Evolutionary conservation across 2,888 invertebrate genomes (phyloP), one percentile per base, ranked within the genome.

Genomic region (Polydrusus pterygomalis): DNA sequence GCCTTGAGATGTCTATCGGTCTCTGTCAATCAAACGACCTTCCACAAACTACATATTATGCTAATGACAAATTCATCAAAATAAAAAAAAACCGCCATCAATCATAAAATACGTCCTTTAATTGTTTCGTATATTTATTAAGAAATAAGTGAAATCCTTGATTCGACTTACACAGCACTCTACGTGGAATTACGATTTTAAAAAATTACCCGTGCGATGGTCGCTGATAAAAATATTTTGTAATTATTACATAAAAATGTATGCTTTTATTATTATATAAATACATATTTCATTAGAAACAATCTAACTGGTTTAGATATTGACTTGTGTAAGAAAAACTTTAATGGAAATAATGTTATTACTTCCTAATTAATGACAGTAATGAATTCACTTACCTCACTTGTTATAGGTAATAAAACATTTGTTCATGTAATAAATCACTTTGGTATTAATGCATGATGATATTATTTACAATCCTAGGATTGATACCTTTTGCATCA

Each of bases 1-100:
- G 49, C 71, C 75, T 75, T 71, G 67, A 75, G 40, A 71, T 71
- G 71, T 71, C 75, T 75, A 75, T 70, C 70, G 70, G 45, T 64
- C 58, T 71, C 71, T 71, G 75, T 75, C 75, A 75, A 75, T 65
- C 68, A 71, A 56, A 65, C 65, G 75, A 75, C 75, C 75, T 75
- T 75, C 75, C 65, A 63, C 54, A 56, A 58, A 56, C 47, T 63
- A 63, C 63, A 63, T 64, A n/a, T n/a, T n/a, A 70, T 70, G 75
- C 70, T 76, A 76, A 76, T 76, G 76, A 76, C 68, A 73, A 72
- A 68, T 76, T 76, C 60, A 76, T 71, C 63, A 76, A 72, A 68
- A 68, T 65, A 69, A 73, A 68, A 72, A 72, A 68, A 60, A 63
- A 74, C 45, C 34, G 25, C 51, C 60, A 74, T 74, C 74, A 67